phyloP scores from a whole-genome alignment of 2,888 invertebrate species.

The Noctuana brunneofusca region DNA sequence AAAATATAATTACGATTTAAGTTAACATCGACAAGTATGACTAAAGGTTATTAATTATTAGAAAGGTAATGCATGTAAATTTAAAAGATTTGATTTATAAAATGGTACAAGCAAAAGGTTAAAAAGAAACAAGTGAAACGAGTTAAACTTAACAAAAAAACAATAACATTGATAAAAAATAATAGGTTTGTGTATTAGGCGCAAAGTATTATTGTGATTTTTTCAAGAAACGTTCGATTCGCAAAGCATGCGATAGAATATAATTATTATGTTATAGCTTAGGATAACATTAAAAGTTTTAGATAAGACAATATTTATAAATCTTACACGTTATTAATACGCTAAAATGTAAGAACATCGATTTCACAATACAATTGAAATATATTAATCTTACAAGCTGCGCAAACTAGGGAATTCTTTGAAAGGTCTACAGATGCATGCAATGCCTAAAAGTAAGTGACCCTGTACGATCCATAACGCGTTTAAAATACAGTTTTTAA shows the following conservation, averaged over 20 bases:
- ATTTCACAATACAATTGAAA: slow-evolving; percentile 37
- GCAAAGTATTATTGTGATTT: too few species aligned
- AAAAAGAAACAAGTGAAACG: too few species aligned
- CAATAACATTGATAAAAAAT: neutral
- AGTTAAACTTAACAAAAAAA: neutral
- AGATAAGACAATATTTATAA: slow-evolving; percentile 6
- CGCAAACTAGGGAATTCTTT: slow-evolving; percentile 39
- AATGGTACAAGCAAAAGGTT: neutral
- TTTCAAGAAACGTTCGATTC: too few species aligned
- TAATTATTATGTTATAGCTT: neutral
- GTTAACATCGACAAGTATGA: neutral
- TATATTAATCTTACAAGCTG: slow-evolving; percentile 37
- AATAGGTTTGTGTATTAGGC: too few species aligned
- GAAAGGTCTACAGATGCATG: slow-evolving; percentile 48
- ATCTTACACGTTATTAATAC: slow-evolving; percentile 18
- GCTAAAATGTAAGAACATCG: slow-evolving; percentile 29
- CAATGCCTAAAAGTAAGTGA: slow-evolving; percentile 73
- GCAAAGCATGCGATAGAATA: too few species aligned
- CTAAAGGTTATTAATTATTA: neutral
- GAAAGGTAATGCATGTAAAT: neutral
- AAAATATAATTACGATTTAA: slow-evolving; percentile 23
- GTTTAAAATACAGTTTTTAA: slow-evolving; percentile 56
- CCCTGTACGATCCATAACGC: slow-evolving; percentile 79
- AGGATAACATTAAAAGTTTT: neutral
- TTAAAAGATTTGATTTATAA: neutral